phyloP scores from a whole-genome alignment of 2,113 vertebrate species.

The Burhinus bistriatus region DNA sequence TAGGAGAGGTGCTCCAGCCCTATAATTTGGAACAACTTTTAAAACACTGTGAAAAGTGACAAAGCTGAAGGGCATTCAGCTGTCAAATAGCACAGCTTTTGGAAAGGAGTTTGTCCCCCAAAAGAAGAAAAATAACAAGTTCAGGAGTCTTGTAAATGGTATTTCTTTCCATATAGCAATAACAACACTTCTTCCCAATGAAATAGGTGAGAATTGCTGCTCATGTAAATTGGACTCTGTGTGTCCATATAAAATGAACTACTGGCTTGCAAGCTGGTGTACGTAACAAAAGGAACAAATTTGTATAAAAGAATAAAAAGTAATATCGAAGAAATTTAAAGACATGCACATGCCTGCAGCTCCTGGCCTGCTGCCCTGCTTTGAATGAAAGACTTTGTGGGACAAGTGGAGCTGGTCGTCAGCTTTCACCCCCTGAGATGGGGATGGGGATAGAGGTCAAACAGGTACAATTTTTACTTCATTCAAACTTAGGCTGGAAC shows the following conservation, averaged over 20 bases:
- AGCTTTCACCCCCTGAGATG: not conserved
- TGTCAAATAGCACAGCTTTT: not conserved
- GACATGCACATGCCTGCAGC: not conserved
- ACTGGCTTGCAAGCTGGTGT: not conserved
- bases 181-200: not conserved
- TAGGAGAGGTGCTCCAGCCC: not conserved
- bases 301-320: not conserved
- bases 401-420: not conserved
- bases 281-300: not conserved
- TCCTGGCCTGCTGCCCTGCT: not conserved
- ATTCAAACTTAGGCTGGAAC: not conserved
- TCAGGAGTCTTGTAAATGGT: not conserved
- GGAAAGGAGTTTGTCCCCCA: not conserved
- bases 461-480: not conserved
- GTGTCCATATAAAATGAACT: not conserved
- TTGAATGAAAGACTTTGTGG: not conserved
- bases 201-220: not conserved
- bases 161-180: not conserved
- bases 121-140: not conserved
- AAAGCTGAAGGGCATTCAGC: not conserved
- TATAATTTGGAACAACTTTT: not conserved
- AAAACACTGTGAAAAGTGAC: not conserved
- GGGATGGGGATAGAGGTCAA: not conserved
- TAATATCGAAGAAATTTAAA: not conserved
- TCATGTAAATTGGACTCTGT: not conserved